Percentiles rank a stretch among this genome's conserved stretches.
Evolutionary conservation across 2,113 vertebrate species (phyloP).

Genomic region (Larimichthys polyactis): DNA sequence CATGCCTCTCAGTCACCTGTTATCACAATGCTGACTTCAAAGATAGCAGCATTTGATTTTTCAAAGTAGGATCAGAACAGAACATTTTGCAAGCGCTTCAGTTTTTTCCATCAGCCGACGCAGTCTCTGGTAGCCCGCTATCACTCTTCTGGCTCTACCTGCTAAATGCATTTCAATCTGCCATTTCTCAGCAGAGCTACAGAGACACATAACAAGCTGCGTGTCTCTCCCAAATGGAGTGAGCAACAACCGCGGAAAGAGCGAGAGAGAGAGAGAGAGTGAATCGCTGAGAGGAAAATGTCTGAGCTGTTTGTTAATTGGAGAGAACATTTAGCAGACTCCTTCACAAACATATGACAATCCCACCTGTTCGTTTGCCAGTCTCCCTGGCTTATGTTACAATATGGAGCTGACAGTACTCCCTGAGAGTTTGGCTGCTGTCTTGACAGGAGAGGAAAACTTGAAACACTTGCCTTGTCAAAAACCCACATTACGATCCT

Average conservation of each 20-base stretch:
- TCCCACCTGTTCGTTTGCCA: conserved; percentile 74
- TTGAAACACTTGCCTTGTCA: conserved; percentile 60
- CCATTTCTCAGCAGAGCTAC: conserved; percentile 50
- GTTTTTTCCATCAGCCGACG: conserved; percentile 36
- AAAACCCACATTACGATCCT: conserved; percentile 42
- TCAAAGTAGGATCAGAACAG: conserved; percentile 27
- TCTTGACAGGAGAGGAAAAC: conserved; percentile 63
- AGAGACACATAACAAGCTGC: conserved; percentile 55
- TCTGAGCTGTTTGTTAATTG: conserved; percentile 74
- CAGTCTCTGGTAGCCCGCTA: conserved; percentile 36
- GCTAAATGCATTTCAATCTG: conserved; percentile 55
- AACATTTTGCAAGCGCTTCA: conserved; percentile 30
- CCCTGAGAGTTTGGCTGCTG: conserved; percentile 59
- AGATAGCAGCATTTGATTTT: conserved; percentile 33
- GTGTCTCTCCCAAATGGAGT: conserved; percentile 46
- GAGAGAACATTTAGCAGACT: conserved; percentile 71
- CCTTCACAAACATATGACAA: conserved; percentile 71
- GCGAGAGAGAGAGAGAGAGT: background rate
- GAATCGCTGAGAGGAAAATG: conserved; percentile 48
- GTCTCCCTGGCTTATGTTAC: conserved; percentile 60
- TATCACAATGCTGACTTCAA: conserved; percentile 27
- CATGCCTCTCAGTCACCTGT: conserved; percentile 43
- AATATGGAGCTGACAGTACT: conserved; percentile 65
- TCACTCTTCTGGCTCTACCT: conserved; percentile 44
- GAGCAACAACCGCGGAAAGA: conserved; percentile 20